Evolutionary conservation across 2,888 invertebrate genomes (phyloP).

Genomic region (Cheilosia scutellata): DNA sequence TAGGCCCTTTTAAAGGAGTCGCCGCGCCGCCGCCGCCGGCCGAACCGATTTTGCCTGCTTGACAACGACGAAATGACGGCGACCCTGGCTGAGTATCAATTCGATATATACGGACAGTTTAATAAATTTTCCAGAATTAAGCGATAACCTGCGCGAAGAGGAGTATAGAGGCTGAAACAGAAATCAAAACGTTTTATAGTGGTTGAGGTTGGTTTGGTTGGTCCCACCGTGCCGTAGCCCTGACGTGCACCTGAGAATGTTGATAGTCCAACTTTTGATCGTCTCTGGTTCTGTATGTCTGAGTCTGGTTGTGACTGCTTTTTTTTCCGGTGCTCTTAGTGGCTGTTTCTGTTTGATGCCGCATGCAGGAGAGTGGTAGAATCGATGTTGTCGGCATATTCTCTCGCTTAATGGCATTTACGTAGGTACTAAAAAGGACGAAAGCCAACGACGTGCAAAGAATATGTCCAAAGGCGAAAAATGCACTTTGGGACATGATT

Average conservation of each 20-base stretch:
- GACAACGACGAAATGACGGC: constrained; percentile 42
- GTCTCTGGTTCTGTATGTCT: constrained; percentile 21
- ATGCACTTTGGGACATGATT: constrained; percentile 71
- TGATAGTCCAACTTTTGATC: constrained; percentile 80
- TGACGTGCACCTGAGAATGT: constrained; percentile 83
- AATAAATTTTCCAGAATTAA: constrained; percentile 75
- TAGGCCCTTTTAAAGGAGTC: constrained; percentile 60
- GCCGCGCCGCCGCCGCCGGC: neutral
- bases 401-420: constrained; percentile 69
- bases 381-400: constrained; percentile 72
- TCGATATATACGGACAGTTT: constrained; percentile 69
- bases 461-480: constrained; percentile 73
- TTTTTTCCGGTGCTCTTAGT: constrained; percentile 19
- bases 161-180: neutral
- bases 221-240: constrained; percentile 33
- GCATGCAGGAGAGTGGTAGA: constrained; percentile 66
- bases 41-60: neutral
- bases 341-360: constrained; percentile 56
- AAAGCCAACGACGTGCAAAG: constrained; percentile 56
- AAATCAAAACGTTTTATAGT: constrained; percentile 61
- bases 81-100: constrained; percentile 63
- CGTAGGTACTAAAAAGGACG: constrained; percentile 60
- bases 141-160: constrained; percentile 60
- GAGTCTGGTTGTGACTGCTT: constrained; percentile 1
- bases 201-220: constrained; percentile 20